These are phyloP conservation scores for Neomorphus geoffroyi DNA, from an alignment of 2,797 vertebrate species.

Conservation along the genomic window DNA sequence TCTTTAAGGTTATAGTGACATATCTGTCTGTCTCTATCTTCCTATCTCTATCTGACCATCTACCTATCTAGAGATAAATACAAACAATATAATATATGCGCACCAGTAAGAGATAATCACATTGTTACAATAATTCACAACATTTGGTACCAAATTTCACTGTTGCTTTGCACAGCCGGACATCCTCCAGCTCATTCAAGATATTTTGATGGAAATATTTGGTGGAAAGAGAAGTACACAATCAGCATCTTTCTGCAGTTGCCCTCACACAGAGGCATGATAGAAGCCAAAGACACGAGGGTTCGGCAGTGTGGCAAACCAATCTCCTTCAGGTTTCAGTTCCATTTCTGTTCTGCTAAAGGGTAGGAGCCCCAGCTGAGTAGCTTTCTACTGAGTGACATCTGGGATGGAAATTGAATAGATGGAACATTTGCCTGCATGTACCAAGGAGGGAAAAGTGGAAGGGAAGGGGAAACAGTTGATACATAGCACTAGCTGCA, in stretches of 20 bases:
- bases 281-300: not conserved
- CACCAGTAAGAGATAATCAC: not conserved
- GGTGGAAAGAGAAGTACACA: not conserved
- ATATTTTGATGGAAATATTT: not conserved
- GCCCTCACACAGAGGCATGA: not conserved
- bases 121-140: not conserved
- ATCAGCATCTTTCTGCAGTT: not conserved
- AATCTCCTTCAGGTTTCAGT: not conserved
- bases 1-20: not conserved
- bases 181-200: not conserved
- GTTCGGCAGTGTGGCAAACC: not conserved
- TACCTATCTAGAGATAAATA: too few relatives aligned
- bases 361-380: not conserved
- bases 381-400: not conserved
- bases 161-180: not conserved
- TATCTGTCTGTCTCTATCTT: not conserved
- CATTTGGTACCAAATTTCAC: not conserved
- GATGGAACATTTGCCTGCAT: not conserved
- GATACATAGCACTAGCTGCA: not conserved
- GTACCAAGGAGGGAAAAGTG: not conserved
- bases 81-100: not conserved
- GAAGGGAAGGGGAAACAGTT: not conserved
- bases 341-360: not conserved
- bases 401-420: conserved; percentile 14
- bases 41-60: too few relatives aligned